These are phyloP conservation scores for Chascanopsetta lugubris DNA, from an alignment of 2,113 vertebrate species.

Conservation along the genomic window DNA sequence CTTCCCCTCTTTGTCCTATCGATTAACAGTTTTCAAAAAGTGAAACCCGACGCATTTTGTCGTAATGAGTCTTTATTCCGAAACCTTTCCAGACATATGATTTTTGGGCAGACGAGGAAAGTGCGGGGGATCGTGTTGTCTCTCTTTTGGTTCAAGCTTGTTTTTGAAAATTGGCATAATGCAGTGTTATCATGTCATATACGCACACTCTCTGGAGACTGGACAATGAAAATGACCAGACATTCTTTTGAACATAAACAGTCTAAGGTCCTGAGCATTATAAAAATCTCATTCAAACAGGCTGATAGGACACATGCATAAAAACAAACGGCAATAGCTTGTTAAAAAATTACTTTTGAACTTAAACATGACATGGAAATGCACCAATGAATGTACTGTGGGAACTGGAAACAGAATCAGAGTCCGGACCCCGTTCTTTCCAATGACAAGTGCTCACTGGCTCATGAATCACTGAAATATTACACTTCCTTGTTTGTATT, in stretches of 20 bases:
- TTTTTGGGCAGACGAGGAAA: conserved; percentile 25
- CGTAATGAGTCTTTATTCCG: conserved; percentile 54
- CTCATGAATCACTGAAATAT: too few relatives aligned
- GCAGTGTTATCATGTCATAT: conserved; percentile 11
- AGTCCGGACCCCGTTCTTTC: too few relatives aligned
- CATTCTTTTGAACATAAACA: conserved; percentile 60
- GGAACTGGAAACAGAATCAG: too few relatives aligned
- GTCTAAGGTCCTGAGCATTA: conserved; percentile 66
- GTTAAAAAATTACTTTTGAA: not conserved
- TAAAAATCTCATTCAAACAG: conserved; percentile 29
- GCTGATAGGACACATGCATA: conserved; percentile 7
- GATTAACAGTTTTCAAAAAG: conserved; percentile 2
- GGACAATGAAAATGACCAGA: conserved; percentile 31
- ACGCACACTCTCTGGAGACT: conserved; percentile 7
- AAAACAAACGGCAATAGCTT: not conserved
- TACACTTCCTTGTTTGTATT: too few relatives aligned
- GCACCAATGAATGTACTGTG: conserved; percentile 5
- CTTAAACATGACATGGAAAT: conserved; percentile 10
- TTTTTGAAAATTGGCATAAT: conserved; percentile 33
- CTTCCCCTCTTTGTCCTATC: not conserved
- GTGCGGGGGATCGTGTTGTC: conserved; percentile 20
- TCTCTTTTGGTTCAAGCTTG: conserved; percentile 34
- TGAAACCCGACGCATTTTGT: not conserved
- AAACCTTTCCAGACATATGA: conserved; percentile 23
- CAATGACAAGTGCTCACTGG: too few relatives aligned